Conservation (phyloP, 2,888 invertebrate genomes). For the Operophtera brumata region DNA sequence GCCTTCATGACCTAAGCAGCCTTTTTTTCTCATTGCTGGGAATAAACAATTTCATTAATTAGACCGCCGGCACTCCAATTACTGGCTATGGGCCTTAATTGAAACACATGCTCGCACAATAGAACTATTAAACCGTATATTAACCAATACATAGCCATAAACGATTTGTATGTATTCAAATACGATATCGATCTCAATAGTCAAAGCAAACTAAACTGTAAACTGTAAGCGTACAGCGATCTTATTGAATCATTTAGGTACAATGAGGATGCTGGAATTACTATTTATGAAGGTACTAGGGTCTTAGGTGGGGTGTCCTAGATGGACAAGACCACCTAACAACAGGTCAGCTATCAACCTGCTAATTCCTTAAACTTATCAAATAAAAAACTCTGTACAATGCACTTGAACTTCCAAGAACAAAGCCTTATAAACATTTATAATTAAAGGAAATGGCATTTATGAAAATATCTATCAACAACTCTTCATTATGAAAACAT, state of each 20-base stretch:
- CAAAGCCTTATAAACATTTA: too few relatives aligned
- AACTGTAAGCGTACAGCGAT: neutral
- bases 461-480: too few relatives aligned
- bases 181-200: constrained; percentile 36
- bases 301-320: too few relatives aligned
- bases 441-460: too few relatives aligned
- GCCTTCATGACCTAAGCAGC: neutral
- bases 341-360: too few relatives aligned
- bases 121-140: constrained; percentile 23
- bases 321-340: too few relatives aligned
- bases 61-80: constrained; percentile 55
- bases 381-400: too few relatives aligned
- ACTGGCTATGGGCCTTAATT: constrained; percentile 69
- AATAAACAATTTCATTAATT: constrained; percentile 36
- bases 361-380: too few relatives aligned
- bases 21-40: constrained; percentile 19
- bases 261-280: too few relatives aligned
- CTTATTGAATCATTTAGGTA: neutral
- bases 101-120: constrained; percentile 61
- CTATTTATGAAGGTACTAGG: too few relatives aligned
- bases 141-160: constrained; percentile 3
- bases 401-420: too few relatives aligned
- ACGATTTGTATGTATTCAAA: constrained; percentile 46
- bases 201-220: constrained; percentile 4
- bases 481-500: too few relatives aligned